These are phyloP conservation scores for Drosophila micromelanica DNA, from an alignment of 1,140 invertebrate species.

Conservation along the genomic window DNA sequence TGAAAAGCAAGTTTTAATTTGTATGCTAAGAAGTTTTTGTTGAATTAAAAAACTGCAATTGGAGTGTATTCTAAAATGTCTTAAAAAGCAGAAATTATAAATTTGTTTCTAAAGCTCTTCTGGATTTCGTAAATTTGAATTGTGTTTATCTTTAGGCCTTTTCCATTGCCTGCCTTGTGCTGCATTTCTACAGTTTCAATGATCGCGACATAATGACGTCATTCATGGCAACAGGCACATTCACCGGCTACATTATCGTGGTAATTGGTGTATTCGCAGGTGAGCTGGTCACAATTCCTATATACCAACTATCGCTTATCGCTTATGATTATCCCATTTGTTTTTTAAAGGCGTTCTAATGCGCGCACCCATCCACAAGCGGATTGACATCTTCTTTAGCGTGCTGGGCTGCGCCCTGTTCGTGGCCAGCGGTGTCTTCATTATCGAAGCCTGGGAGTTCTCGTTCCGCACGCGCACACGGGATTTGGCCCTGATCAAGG, in stretches of 20 bases:
- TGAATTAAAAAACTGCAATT: no score
- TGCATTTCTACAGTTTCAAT: constrained; percentile 83
- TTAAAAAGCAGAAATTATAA: no score
- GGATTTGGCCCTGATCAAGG: constrained; percentile 89
- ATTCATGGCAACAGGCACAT: constrained; percentile 80
- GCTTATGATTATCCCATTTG: no score
- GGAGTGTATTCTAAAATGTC: no score
- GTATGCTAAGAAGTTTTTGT: no score
- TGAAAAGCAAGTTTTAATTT: no score
- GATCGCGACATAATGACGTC: constrained; percentile 83
- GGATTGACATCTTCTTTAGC: constrained; percentile 91
- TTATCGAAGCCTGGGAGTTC: constrained; percentile 86
- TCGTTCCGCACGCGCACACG: constrained; percentile 79
- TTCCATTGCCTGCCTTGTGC: constrained; percentile 72
- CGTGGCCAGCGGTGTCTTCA: constrained; percentile 88
- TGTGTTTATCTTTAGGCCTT: constrained; percentile 57
- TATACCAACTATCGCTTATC: no score
- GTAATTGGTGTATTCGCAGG: constrained; percentile 79
- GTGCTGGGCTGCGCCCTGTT: constrained; percentile 89
- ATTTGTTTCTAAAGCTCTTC: no score
- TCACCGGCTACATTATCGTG: constrained; percentile 79
- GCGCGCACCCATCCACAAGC: constrained; percentile 87
- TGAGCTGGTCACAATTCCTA: no score
- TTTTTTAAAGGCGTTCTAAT: constrained; percentile 86
- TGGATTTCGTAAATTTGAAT: background rate